phyloP scores from a whole-genome alignment of 1,140 invertebrate species.

The Eufriesea mexicana region DNA sequence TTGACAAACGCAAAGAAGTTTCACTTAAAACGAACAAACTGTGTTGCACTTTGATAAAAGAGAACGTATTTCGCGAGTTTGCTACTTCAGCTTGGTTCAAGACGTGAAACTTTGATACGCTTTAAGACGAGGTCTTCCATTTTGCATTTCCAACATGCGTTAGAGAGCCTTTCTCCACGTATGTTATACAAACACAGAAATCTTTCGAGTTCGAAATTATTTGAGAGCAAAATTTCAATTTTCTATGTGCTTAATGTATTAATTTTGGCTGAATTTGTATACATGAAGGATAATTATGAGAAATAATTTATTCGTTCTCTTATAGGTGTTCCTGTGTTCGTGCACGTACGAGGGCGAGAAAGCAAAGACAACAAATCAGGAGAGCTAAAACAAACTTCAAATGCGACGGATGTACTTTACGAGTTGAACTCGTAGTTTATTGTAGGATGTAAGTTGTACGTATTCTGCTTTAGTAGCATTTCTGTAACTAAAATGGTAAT shows the following conservation, averaged over 20 bases:
- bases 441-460: not conserved
- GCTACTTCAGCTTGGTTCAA: slow-evolving; percentile 28
- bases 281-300: not conserved
- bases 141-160: not conserved
- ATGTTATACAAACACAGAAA: not conserved
- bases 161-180: not conserved
- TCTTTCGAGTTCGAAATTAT: no score
- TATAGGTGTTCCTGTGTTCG: not conserved
- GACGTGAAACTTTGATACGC: slow-evolving; percentile 38
- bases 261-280: no score
- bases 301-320: not conserved
- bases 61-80: slow-evolving; percentile 53
- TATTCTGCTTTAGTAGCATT: not conserved
- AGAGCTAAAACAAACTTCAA: slow-evolving; percentile 3
- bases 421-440: not conserved
- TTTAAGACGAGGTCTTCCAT: slow-evolving; percentile 31
- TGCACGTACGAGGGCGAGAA: not conserved
- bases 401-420: slow-evolving; percentile 5
- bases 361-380: not conserved
- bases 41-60: not conserved
- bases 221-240: no score
- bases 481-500: slow-evolving; percentile 2
- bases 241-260: no score
- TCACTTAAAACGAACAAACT: slow-evolving; percentile 21
- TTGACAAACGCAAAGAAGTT: not conserved